Evolutionary conservation across 2,888 invertebrate genomes (phyloP).

Genomic region (Gasteruption jaculator): DNA sequence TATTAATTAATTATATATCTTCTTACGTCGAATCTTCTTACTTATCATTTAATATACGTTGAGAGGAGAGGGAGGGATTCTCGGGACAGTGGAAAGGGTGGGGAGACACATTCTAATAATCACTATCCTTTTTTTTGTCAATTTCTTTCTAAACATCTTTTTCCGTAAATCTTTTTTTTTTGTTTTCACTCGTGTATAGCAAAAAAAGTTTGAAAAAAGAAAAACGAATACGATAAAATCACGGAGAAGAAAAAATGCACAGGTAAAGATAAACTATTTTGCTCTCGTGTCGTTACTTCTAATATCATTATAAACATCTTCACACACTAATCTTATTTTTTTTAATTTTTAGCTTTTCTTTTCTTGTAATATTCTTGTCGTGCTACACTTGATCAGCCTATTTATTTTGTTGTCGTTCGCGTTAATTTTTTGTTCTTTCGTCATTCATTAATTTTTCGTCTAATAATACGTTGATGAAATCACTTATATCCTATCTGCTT

Average conservation of each 20-base stretch:
- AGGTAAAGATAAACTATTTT: conserved; percentile 20
- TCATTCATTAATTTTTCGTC: too few relatives aligned
- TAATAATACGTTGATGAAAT: too few relatives aligned
- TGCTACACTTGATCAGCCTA: too few relatives aligned
- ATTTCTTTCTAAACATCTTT: conserved; percentile 13
- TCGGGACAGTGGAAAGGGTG: too few relatives aligned
- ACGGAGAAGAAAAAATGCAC: conserved; percentile 16
- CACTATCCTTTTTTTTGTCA: conserved; percentile 20
- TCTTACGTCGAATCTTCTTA: too few relatives aligned
- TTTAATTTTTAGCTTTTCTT: conserved; percentile 18
- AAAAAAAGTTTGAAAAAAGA: conserved; percentile 12
- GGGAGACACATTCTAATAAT: conserved; percentile 19
- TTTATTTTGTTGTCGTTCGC: too few relatives aligned
- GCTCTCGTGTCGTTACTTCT: conserved; percentile 20
- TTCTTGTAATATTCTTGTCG: conserved; percentile 19
- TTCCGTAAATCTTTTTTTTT: conserved; percentile 15
- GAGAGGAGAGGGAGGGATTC: too few relatives aligned
- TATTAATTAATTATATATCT: too few relatives aligned
- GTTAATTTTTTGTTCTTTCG: too few relatives aligned
- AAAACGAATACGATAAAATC: conserved; percentile 14
- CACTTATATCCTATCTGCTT: too few relatives aligned
- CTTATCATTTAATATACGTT: too few relatives aligned
- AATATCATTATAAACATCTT: conserved; percentile 37
- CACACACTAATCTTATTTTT: conserved; percentile 30
- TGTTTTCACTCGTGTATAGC: conserved; percentile 21